Conservation (phyloP, 53 echinoderm and acorn worm species). For the Luidia sarsii region DNA sequence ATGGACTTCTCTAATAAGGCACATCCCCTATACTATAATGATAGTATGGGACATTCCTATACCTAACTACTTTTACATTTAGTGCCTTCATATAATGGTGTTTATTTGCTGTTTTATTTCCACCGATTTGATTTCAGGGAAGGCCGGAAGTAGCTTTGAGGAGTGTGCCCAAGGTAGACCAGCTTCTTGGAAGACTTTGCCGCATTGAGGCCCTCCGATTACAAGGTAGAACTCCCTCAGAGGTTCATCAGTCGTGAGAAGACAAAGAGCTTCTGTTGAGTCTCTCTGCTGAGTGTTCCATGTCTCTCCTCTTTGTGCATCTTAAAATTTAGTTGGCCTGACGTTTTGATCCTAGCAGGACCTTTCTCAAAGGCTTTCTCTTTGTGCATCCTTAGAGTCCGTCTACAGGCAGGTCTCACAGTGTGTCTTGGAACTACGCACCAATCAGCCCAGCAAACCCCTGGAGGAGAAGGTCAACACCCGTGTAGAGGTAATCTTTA, state of each 20-base stretch:
- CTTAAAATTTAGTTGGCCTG: no score
- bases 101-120: no score
- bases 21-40: no score
- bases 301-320: not conserved
- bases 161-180: slow-evolving; percentile 51
- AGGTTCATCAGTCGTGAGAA: not conserved
- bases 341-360: no score
- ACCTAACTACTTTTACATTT: no score
- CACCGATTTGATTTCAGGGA: no score
- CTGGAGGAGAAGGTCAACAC: slow-evolving; percentile 62
- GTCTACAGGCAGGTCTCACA: slow-evolving; percentile 28
- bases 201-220: slow-evolving; percentile 11
- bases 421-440: slow-evolving; percentile 52
- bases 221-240: no score
- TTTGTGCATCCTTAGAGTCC: slow-evolving; percentile 35
- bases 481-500: slow-evolving; percentile 79
- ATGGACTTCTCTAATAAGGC: no score
- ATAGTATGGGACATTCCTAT: no score
- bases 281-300: not conserved
- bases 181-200: slow-evolving; percentile 63
- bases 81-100: no score
- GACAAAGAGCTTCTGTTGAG: not conserved
- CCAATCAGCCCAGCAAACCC: slow-evolving; percentile 31
- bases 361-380: no score
- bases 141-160: slow-evolving; percentile 14